phyloP scores from a whole-genome alignment of 2,113 vertebrate genomes.

The Chloroceryle aenea region DNA sequence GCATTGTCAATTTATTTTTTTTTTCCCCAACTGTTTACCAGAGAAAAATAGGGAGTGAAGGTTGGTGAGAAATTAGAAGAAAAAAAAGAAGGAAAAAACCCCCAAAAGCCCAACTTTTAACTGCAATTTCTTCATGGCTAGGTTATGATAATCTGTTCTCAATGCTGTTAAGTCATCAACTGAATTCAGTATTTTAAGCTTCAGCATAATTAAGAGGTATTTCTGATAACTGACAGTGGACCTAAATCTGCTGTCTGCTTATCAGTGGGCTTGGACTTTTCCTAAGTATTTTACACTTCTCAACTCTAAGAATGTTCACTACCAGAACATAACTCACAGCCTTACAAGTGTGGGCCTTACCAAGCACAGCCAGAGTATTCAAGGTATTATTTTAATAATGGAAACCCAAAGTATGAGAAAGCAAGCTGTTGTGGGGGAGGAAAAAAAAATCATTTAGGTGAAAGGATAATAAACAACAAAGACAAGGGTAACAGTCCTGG shows the following conservation, averaged over 20 bases:
- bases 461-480: conserved; percentile 71
- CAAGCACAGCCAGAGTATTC: conserved; percentile 65
- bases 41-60: background rate
- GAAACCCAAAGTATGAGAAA: conserved; percentile 70
- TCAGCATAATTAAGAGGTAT: conserved; percentile 11
- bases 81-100: accelerated
- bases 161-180: background rate
- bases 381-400: conserved; percentile 71
- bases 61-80: background rate
- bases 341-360: conserved; percentile 48
- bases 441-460: conserved; percentile 63
- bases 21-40: background rate
- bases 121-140: background rate
- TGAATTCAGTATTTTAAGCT: background rate
- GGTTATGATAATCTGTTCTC: background rate
- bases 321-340: conserved; percentile 19
- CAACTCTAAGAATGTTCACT: conserved; percentile 22
- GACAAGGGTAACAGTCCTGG: conserved; percentile 59
- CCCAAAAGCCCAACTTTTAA: background rate
- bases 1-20: background rate
- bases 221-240: conserved; percentile 8
- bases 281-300: conserved; percentile 21
- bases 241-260: background rate
- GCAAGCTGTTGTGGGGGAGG: conserved; percentile 2
- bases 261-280: conserved; percentile 35